Evolutionary conservation across 2,797 vertebrate species (phyloP).

Genomic region (Acipenser transmontanus): DNA sequence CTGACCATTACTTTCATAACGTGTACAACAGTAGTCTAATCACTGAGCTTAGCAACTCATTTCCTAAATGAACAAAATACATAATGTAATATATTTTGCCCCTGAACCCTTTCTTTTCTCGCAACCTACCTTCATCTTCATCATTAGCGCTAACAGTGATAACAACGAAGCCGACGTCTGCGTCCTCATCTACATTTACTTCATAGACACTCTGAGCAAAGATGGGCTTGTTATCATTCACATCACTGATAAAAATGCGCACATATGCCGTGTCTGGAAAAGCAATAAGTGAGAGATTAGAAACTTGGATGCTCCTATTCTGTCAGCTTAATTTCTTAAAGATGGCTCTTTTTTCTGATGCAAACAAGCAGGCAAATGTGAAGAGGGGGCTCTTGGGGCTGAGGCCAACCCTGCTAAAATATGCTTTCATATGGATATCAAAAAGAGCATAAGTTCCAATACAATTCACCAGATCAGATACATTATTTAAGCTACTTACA

Average conservation of each 20-base stretch:
- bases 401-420: constrained; percentile 33
- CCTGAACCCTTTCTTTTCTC: background rate
- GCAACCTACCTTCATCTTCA: constrained; percentile 73
- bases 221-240: constrained; percentile 82
- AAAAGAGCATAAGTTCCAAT: constrained; percentile 52
- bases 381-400: constrained; percentile 44
- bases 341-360: constrained; percentile 41
- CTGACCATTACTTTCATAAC: too few species aligned
- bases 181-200: constrained; percentile 74
- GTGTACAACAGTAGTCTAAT: too few species aligned
- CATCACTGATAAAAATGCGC: constrained; percentile 75
- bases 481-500: constrained; percentile 56
- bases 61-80: too few species aligned
- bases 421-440: constrained; percentile 52
- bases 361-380: constrained; percentile 45
- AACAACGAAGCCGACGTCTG: constrained; percentile 69
- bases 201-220: constrained; percentile 70
- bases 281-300: constrained; percentile 47
- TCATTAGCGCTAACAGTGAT: constrained; percentile 76
- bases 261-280: constrained; percentile 75
- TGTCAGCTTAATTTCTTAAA: constrained; percentile 43
- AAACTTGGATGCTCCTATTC: constrained; percentile 26
- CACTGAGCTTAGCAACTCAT: too few species aligned
- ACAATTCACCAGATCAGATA: constrained; percentile 50
- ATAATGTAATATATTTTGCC: background rate